phyloP scores from a whole-genome alignment of 2,888 invertebrate genomes.

The Leucophenga maculata region DNA sequence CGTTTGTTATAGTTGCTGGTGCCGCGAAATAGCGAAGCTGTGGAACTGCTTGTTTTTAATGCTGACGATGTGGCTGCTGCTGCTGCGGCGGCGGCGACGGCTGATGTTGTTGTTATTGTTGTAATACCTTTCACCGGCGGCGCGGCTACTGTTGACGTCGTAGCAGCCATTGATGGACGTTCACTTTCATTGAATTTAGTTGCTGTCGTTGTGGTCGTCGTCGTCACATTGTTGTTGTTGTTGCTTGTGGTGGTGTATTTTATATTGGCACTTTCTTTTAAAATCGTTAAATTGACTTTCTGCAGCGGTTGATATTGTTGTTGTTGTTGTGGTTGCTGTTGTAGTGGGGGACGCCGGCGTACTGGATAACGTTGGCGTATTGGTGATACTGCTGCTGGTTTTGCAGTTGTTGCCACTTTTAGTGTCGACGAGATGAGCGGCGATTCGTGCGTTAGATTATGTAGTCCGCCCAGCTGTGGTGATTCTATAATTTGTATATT shows the following conservation, averaged over 20 bases:
- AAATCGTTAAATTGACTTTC: slow-evolving; percentile 36
- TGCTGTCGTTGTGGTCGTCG: slow-evolving; percentile 1
- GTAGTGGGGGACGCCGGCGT: slow-evolving; percentile 23
- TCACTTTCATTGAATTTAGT: slow-evolving; percentile 40
- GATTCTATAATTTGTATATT: slow-evolving; percentile 65
- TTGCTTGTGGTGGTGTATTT: slow-evolving; percentile 10
- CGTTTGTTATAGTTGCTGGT: slow-evolving; percentile 39
- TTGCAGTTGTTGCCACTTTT: slow-evolving; percentile 38
- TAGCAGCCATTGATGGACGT: slow-evolving; percentile 22
- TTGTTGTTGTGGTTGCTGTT: slow-evolving; percentile 40
- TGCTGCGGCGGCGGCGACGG: slow-evolving; percentile 25
- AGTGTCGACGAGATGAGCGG: slow-evolving; percentile 57
- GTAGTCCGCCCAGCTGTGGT: slow-evolving; percentile 55
- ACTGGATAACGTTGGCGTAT: slow-evolving; percentile 30
- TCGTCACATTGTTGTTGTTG: slow-evolving; percentile 24
- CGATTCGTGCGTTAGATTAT: slow-evolving; percentile 49
- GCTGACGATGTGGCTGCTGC: slow-evolving; percentile 34
- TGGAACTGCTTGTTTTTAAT: slow-evolving; percentile 43
- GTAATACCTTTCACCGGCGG: slow-evolving; percentile 24
- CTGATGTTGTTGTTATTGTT: slow-evolving; percentile 34
- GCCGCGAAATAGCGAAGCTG: slow-evolving; percentile 50
- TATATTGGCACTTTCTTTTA: slow-evolving; percentile 36
- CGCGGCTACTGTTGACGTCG: neutral
- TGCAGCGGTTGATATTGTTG: slow-evolving; percentile 28
- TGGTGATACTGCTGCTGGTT: slow-evolving; percentile 12